A percentile compares a stretch with the other conserved stretches of the same genome.
These are phyloP conservation scores for Conger conger DNA, from an alignment of 2,113 vertebrate genomes.

Conservation along the genomic window DNA sequence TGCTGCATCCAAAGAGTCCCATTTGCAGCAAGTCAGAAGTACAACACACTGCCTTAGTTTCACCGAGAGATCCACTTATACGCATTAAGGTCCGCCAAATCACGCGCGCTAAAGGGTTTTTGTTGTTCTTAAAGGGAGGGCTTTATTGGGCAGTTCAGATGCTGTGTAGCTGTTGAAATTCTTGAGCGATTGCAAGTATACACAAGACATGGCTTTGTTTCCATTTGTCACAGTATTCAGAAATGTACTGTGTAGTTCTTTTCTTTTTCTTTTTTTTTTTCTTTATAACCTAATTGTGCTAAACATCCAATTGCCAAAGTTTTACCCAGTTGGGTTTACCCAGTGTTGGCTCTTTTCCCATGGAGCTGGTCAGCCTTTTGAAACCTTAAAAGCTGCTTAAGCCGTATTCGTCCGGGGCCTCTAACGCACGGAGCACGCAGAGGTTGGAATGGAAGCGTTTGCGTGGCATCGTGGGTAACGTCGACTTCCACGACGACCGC, in stretches of 20 bases:
- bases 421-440: neutral
- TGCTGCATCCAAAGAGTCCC: constrained; percentile 59
- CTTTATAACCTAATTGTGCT: no score
- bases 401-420: no score
- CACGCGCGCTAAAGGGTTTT: neutral
- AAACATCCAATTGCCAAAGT: no score
- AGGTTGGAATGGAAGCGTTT: neutral
- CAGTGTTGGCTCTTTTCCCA: neutral
- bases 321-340: neutral
- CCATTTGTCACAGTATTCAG: neutral
- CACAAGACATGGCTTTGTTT: constrained; percentile 8
- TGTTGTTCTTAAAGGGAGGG: neutral
- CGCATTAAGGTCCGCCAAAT: neutral
- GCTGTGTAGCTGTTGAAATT: neutral
- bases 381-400: neutral
- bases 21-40: neutral
- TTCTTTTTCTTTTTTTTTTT: no score
- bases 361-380: neutral
- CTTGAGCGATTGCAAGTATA: neutral
- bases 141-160: neutral
- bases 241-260: neutral
- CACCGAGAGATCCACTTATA: constrained; percentile 5
- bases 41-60: constrained; percentile 44
- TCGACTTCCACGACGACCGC: neutral
- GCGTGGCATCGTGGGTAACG: neutral